phyloP scores from a whole-genome alignment of 2,888 invertebrate species.

The Cryptocephalus moraei region DNA sequence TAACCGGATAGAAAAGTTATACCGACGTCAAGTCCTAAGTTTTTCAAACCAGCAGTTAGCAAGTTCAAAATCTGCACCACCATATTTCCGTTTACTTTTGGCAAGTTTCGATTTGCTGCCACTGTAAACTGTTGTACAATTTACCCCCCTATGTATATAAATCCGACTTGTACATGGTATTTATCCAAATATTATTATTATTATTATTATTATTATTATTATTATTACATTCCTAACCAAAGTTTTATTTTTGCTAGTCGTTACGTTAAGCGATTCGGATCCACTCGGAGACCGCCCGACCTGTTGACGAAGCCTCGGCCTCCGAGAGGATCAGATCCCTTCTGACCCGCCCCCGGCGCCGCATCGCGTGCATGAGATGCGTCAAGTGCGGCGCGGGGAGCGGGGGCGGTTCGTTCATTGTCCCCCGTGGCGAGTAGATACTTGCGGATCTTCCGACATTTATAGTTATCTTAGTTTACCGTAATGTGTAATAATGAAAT shows the following conservation, averaged over 20 bases:
- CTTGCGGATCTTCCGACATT: too few species aligned
- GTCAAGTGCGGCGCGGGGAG: too few species aligned
- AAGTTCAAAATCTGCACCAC: conserved; percentile 39
- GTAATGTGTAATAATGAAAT: too few species aligned
- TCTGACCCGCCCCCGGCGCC: too few species aligned
- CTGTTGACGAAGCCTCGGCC: too few species aligned
- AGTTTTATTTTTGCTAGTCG: conserved; percentile 37
- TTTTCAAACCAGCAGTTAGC: conserved; percentile 38
- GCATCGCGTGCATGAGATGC: too few species aligned
- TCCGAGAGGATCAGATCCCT: too few species aligned
- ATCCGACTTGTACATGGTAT: conserved; percentile 26
- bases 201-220: conserved; percentile 16
- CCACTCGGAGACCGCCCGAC: too few species aligned
- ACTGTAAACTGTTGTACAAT: conserved; percentile 36
- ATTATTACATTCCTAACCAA: conserved; percentile 28
- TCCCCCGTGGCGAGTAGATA: too few species aligned
- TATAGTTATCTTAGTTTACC: too few species aligned
- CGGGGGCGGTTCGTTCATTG: too few species aligned
- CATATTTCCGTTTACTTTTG: conserved; percentile 24
- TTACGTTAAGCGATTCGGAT: conserved; percentile 3
- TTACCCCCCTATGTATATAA: conserved; percentile 16
- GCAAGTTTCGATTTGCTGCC: conserved; percentile 28
- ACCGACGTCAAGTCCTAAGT: conserved; percentile 34
- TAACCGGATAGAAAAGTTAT: conserved; percentile 31
- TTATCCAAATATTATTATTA: conserved; percentile 25